Conservation (phyloP, 2,888 invertebrate species). For the Sipunculus nudus region DNA sequence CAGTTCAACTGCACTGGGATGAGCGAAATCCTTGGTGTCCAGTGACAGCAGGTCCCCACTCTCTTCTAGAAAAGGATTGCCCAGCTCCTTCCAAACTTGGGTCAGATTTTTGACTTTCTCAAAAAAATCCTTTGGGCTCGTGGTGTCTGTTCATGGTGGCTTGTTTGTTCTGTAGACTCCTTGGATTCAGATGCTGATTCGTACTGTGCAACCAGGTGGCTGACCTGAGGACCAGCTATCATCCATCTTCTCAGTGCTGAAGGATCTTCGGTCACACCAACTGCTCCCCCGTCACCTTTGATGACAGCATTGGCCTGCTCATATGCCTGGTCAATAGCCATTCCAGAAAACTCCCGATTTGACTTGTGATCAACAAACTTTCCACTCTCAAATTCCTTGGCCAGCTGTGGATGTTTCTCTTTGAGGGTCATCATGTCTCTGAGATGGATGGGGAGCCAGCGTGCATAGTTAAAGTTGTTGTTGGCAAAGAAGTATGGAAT, state of each 20-base stretch:
- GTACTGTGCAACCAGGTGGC: slow-evolving; percentile 17
- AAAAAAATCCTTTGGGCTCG: background rate
- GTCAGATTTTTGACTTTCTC: too few species aligned
- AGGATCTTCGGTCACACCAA: slow-evolving; percentile 43
- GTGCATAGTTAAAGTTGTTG: slow-evolving; percentile 40
- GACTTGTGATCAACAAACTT: slow-evolving; percentile 41
- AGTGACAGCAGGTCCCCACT: too few species aligned
- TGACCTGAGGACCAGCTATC: slow-evolving; percentile 43
- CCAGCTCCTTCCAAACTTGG: too few species aligned
- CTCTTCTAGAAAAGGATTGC: too few species aligned
- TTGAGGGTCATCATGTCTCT: slow-evolving; percentile 38
- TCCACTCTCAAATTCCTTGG: slow-evolving; percentile 37
- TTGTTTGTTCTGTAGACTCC: background rate
- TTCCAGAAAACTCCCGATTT: slow-evolving; percentile 28
- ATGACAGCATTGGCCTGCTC: slow-evolving; percentile 42
- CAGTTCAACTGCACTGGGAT: too few species aligned
- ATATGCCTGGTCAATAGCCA: slow-evolving; percentile 45
- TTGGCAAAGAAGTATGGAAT: slow-evolving; percentile 40
- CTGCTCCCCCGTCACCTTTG: slow-evolving; percentile 43
- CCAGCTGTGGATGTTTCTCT: slow-evolving; percentile 33
- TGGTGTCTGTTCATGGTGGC: slow-evolving; percentile 13
- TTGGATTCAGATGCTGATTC: slow-evolving; percentile 1
- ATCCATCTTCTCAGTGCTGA: slow-evolving; percentile 43
- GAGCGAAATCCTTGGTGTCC: too few species aligned
- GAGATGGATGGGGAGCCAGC: slow-evolving; percentile 44